Percentiles rank a stretch among this genome's conserved stretches.
Evolutionary conservation across 2,113 vertebrate genomes (phyloP).

Genomic region (Aleadryas rufinucha): DNA sequence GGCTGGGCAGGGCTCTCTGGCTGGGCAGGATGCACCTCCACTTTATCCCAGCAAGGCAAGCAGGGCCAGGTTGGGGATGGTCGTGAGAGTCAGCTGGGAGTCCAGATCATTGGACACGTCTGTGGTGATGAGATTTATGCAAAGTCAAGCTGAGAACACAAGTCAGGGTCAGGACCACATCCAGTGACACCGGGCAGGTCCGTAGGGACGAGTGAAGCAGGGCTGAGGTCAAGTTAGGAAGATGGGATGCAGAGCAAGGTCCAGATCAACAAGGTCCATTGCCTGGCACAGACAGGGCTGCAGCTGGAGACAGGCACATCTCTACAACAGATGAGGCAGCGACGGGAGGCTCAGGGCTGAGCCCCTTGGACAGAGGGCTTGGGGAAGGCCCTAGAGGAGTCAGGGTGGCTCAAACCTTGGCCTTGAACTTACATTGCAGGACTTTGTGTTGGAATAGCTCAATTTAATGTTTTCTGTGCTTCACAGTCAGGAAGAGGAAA

Average conservation of each 20-base stretch:
- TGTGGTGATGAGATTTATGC: fast-evolving
- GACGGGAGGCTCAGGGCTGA: not conserved
- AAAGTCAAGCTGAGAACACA: not conserved
- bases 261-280: not conserved
- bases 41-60: not conserved
- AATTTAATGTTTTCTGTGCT: fast-evolving
- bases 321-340: not conserved
- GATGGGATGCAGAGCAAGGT: not conserved
- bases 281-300: not conserved
- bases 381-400: no score
- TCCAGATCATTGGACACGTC: fast-evolving
- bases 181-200: not conserved
- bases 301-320: not conserved
- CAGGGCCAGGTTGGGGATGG: not conserved
- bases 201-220: not conserved
- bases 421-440: not conserved
- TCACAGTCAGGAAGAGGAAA: not conserved
- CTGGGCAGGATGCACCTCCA: not conserved
- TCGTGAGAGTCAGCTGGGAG: not conserved
- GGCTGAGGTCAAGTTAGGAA: not conserved
- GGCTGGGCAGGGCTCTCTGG: not conserved
- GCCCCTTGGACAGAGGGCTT: not conserved
- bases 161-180: not conserved
- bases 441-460: not conserved
- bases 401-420: not conserved